Evolutionary conservation across 2,797 vertebrate species (phyloP), one percentile per base, ranked within the genome.

Genomic region (Sebastolobus alascanus): DNA sequence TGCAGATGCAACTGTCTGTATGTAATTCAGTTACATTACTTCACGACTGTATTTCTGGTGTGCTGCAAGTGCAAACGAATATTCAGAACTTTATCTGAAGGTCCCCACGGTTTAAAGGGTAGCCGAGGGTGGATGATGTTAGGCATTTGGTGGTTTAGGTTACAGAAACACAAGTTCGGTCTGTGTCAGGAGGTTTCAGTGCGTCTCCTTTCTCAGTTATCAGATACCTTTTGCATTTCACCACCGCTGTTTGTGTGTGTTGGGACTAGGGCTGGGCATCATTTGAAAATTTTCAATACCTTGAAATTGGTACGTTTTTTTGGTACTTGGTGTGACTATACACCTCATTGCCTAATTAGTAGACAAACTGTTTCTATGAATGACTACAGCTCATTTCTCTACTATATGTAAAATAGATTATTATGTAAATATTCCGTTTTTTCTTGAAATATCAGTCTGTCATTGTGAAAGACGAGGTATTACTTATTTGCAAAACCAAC

Each of bases 111-210:
- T 68, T 79, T 29, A 13, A 69, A 70, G 27, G 27, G 43, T 46
- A 65, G 63, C 78, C 59, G 67, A 82, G 81, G 25, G 38, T 55
- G 54, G 38, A 64, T 65, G 56, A 76, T 79, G 75, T 74, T 38
- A 35, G 77, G 84, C 55, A 79, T 87, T 80, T 78, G 38, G 59
- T 80, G 86, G 84, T 77, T 84, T 79, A 77, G 61, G 80, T 90
- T 90, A 84, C 82, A 87, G 86, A 86, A 73, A 71, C 43, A 18
- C 27, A 82, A 72, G 82, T 85, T 75, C 11, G 3, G 43, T 58
- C 55, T 71, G 64, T 74, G 86, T 86, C 80, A 33, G 46, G 64
- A 59, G 46, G 54, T 72, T 77, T 82, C 71, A 31, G 31, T 37
- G 58, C 46, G 33, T 73, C 75, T 58, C 38, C 35, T 58, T 59